Conservation (phyloP, 2,888 invertebrate genomes). For the Carabus problematicus region DNA sequence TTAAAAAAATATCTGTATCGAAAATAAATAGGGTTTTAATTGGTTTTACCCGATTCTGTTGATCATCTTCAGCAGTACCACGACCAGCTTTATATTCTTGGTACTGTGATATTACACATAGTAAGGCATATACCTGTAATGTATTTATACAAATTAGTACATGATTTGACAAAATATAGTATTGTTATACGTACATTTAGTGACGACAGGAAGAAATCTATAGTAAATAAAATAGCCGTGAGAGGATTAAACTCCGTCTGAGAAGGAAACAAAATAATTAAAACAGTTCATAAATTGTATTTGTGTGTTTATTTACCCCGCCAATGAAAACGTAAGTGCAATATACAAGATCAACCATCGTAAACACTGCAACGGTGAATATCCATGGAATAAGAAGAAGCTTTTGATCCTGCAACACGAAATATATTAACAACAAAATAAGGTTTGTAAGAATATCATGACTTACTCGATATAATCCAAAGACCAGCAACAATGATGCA, state of each 20-base stretch:
- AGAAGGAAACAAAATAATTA: slow-evolving; percentile 56
- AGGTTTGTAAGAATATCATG: neutral
- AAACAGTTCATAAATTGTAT: neutral
- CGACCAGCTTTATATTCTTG: slow-evolving; percentile 79
- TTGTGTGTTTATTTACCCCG: slow-evolving; percentile 63
- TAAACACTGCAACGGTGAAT: slow-evolving; percentile 69
- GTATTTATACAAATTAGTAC: slow-evolving; percentile 3
- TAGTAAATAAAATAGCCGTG: slow-evolving; percentile 76
- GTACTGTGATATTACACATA: slow-evolving; percentile 87
- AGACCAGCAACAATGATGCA: slow-evolving; percentile 70
- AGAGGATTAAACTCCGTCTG: slow-evolving; percentile 77
- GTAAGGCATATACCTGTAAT: slow-evolving; percentile 77
- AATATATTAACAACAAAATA: slow-evolving; percentile 5
- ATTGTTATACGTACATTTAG: slow-evolving; percentile 73
- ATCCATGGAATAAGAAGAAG: slow-evolving; percentile 79
- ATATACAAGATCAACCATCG: slow-evolving; percentile 72
- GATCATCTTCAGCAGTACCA: slow-evolving; percentile 74
- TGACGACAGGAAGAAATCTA: slow-evolving; percentile 79
- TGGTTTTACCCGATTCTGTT: slow-evolving; percentile 64
- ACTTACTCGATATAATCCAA: slow-evolving; percentile 75
- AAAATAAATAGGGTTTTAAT: slow-evolving; percentile 6
- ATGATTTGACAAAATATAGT: neutral
- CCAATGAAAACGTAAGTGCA: slow-evolving; percentile 70
- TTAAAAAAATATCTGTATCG: too few species aligned
- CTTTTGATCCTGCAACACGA: slow-evolving; percentile 71